A percentile compares a stretch with the other conserved stretches of the same genome.
phyloP scores from a whole-genome alignment of 2,797 vertebrate species.

The Melanotaenia nigrans region DNA sequence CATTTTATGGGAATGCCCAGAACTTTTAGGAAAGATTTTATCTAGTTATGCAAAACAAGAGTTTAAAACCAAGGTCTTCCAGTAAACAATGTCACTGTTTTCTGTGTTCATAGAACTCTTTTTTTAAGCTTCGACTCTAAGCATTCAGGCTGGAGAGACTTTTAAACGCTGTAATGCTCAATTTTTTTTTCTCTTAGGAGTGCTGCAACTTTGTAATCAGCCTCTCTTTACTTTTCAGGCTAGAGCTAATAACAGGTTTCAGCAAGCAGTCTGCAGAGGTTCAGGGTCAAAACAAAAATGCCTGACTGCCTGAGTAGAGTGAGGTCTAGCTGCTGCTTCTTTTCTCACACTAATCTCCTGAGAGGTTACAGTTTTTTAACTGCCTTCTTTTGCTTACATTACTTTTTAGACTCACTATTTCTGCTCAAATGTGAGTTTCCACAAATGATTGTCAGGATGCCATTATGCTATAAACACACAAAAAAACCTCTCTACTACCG shows the following conservation, averaged over 20 bases:
- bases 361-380: conserved; percentile 27
- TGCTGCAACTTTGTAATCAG: conserved; percentile 69
- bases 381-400: conserved; percentile 33
- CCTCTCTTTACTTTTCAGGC: conserved; percentile 66
- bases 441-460: conserved; percentile 84
- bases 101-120: not conserved
- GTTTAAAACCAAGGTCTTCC: conserved; percentile 8
- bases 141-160: conserved; percentile 11
- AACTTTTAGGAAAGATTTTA: conserved; percentile 39
- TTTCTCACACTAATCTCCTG: conserved; percentile 18
- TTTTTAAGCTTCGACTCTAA: conserved; percentile 19
- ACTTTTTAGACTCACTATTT: conserved; percentile 53
- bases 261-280: conserved; percentile 63
- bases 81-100: conserved; percentile 1
- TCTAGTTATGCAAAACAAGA: conserved; percentile 36
- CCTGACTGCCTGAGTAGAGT: conserved; percentile 37
- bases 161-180: conserved; percentile 35
- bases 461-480: conserved; percentile 65
- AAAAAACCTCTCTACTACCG: conserved; percentile 63
- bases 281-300: conserved; percentile 72
- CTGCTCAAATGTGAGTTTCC: conserved; percentile 75
- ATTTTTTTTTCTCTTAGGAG: conserved; percentile 56
- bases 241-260: conserved; percentile 76
- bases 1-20: conserved; percentile 46
- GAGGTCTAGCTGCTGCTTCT: conserved; percentile 22